phyloP scores from a whole-genome alignment of 2,797 vertebrate species.

The Meda fulgida region DNA sequence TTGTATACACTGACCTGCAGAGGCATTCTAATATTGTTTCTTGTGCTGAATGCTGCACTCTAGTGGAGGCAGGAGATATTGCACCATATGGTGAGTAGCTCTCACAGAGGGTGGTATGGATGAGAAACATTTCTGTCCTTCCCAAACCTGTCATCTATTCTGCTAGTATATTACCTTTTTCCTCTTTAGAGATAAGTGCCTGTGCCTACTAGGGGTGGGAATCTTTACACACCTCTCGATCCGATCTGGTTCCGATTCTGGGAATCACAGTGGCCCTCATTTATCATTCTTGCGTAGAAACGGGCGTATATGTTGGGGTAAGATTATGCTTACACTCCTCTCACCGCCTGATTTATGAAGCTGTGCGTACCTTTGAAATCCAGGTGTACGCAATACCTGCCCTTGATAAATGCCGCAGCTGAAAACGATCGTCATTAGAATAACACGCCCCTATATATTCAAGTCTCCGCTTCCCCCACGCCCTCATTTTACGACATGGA shows the following conservation, averaged over 20 bases:
- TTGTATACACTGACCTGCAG: background rate
- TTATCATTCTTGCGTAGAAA: no score
- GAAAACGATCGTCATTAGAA: no score
- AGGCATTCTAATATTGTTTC: constrained; percentile 66
- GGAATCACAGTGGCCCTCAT: no score
- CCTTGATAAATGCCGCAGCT: no score
- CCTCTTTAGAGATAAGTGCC: background rate
- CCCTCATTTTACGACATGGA: no score
- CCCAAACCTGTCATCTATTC: constrained; percentile 2
- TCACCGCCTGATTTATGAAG: no score
- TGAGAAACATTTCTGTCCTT: constrained; percentile 10
- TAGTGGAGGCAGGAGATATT: constrained; percentile 81
- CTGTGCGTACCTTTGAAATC: no score
- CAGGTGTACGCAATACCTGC: no score
- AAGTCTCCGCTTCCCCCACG: no score
- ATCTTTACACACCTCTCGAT: background rate
- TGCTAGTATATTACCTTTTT: constrained; percentile 15
- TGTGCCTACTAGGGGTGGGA: background rate
- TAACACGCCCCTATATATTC: no score
- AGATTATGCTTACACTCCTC: no score
- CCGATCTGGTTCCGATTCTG: background rate
- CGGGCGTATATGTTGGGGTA: no score
- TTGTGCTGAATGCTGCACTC: constrained; percentile 78
- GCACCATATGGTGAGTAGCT: constrained; percentile 82
- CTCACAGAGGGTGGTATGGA: background rate